Evolutionary conservation across 2,888 invertebrate genomes (phyloP), one percentile per base, ranked within the genome.

Genomic region (Craniophora ligustri): DNA sequence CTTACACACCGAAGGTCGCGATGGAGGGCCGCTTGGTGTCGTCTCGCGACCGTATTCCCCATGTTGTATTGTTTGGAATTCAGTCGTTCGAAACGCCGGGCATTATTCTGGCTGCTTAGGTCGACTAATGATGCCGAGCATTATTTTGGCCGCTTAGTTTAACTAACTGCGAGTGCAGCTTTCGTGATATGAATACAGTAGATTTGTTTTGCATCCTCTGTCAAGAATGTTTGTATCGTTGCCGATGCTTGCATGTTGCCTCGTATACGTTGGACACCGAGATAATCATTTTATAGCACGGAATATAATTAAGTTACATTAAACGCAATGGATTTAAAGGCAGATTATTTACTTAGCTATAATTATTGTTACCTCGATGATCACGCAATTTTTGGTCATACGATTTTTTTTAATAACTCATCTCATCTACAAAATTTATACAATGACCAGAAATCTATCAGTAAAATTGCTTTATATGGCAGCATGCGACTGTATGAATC

Each of bases 241-340:
- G 75, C 68, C 51, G 67, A 72, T 68, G 67, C 75, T 61, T 81
- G 81, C 83, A 81, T 82, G 78, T 63, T 50, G 64, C 68, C 62
- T 32, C 58, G 54, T 60, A 62, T 41, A 39, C 46, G 41, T 49
- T 45, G 67, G 46, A 32, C 72, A 78, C 72, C 73, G 76, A 79
- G 76, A 65, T 79, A 76, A 79, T 72, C 42, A 59, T 66, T 60
- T 55, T 19, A 31, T 8, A 23, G 8, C 23, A 23, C 23, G 10
- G 19, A 19, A 19, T 19, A 5, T 2, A 5, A 19, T n/a, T n/a
- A n/a, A n/a, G n/a, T n/a, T n/a, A n/a, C n/a, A 19, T 19, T 19
- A 5, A 4, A 19, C 19, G 19, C 19, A 5, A 19, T 4, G 6
- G 1, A 6, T 19, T 6, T 5, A n/a, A n/a, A n/a, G n/a, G n/a